Base-by-base conservation (phyloP, 2,888 invertebrate genomes). In the Cryptus armator region DNA sequence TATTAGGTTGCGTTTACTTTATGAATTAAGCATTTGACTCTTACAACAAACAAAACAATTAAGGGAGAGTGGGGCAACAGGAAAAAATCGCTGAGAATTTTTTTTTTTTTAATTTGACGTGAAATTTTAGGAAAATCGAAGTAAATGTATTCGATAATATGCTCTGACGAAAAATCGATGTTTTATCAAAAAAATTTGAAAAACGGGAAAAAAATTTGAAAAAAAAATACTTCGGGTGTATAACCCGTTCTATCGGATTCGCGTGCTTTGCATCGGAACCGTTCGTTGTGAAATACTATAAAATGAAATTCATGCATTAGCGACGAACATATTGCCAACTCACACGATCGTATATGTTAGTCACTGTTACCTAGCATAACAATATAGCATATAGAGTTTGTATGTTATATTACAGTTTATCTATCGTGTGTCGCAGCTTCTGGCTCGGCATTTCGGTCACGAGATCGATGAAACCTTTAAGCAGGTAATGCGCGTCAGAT, bases 381-480 rank as follows among this genome's bases (percentile, higher is more conserved):
- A 37, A 9, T 9, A 9, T 9, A 37, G 37, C 9, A 5, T 5
- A 37, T 9, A 37, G 37, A 37, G 37, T 37, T 37, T 9, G 37
- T 37, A 7, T 37, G 5, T 37, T 37, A 37, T 56, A 29, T 48
- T 62, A 37, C 29, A 43, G 71, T 51, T 29, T 67, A 51, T 68
- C 46, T 24, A 67, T 64, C 75, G 70, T 66, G 32, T 51, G 79
- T 68, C 48, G 66, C 29, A 53, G 51, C 10, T 44, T 53, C 53
- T 51, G 44, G 24, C 12, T 29, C 37, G 72, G 74, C 43, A 62
- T 76, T 84, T 79, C 82, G 72, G 67, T 84, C 86, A 51, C 87
- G 87, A 85, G 87, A 87, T 75, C 85, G 85, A 81, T 74, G 86
- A 75, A 87, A 87, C 87, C 87, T 87, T 87, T 87, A 80, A 79